Evolutionary conservation across 2,797 vertebrate species (phyloP).

Genomic region (Nothura maculosa): DNA sequence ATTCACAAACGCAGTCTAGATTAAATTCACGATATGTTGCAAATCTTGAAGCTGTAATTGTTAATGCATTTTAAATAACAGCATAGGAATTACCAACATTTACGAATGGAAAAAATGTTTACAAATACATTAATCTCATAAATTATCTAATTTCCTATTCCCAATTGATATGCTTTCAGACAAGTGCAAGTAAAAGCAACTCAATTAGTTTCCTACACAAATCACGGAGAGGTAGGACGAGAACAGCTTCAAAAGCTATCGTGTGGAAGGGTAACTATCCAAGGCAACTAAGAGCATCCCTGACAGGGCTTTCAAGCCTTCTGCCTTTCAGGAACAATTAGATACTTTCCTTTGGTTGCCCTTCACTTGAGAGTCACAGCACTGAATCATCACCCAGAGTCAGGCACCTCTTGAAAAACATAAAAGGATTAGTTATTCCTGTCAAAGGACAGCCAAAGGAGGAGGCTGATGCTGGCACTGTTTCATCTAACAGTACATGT

Average conservation of each 20-base stretch:
- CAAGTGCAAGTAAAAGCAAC: neutral
- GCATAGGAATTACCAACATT: neutral
- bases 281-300: neutral
- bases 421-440: slow-evolving; percentile 4
- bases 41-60: neutral
- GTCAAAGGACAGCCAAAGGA: slow-evolving; percentile 27
- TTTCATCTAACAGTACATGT: neutral
- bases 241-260: neutral
- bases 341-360: neutral
- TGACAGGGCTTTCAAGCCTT: neutral
- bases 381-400: neutral
- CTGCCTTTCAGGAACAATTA: slow-evolving; percentile 13
- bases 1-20: neutral
- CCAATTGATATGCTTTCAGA: neutral
- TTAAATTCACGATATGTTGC: neutral
- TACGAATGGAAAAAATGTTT: neutral
- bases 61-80: neutral
- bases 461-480: neutral
- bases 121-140: neutral
- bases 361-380: neutral
- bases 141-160: neutral
- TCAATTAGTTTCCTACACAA: neutral
- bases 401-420: neutral
- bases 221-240: neutral
- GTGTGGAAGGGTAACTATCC: neutral